phyloP scores from a whole-genome alignment of 53 echinoderm and acorn worm species.

The Patiria pectinifera region DNA sequence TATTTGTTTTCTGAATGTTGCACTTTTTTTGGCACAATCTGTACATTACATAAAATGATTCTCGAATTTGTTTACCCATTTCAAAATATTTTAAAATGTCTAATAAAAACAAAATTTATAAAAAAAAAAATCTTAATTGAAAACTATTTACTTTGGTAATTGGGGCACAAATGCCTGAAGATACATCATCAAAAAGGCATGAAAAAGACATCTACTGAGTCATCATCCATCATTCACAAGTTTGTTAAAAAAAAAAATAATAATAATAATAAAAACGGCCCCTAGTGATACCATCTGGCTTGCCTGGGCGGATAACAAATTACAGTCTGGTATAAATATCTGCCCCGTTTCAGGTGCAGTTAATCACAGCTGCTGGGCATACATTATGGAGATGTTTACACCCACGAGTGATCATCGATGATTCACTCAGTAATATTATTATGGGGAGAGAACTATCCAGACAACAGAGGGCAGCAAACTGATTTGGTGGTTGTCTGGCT shows the following conservation, averaged over 20 bases:
- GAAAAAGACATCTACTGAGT: slow-evolving; percentile 27
- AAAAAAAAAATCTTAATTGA: neutral
- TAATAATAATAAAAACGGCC: neutral
- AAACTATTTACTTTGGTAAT: slow-evolving; percentile 6
- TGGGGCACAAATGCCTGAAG: neutral
- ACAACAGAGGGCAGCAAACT: slow-evolving; percentile 49
- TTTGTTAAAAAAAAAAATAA: neutral
- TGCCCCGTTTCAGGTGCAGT: slow-evolving; percentile 22
- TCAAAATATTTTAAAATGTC: too few species aligned
- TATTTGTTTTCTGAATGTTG: too few species aligned
- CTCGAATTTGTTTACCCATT: too few species aligned
- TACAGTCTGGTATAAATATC: slow-evolving; percentile 19
- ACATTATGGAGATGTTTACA: slow-evolving; percentile 29
- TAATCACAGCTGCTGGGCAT: slow-evolving; percentile 44
- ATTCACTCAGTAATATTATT: slow-evolving; percentile 6
- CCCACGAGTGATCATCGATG: slow-evolving; percentile 5
- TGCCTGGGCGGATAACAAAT: slow-evolving; percentile 36
- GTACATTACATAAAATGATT: too few species aligned
- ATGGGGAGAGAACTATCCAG: neutral
- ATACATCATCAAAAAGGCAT: neutral
- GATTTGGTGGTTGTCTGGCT: neutral
- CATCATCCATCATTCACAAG: slow-evolving; percentile 17
- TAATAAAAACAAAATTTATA: neutral
- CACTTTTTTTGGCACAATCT: too few species aligned
- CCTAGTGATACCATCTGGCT: slow-evolving; percentile 20